Conservation (phyloP, 1,140 invertebrate genomes). For the Latrodectus geometricus region DNA sequence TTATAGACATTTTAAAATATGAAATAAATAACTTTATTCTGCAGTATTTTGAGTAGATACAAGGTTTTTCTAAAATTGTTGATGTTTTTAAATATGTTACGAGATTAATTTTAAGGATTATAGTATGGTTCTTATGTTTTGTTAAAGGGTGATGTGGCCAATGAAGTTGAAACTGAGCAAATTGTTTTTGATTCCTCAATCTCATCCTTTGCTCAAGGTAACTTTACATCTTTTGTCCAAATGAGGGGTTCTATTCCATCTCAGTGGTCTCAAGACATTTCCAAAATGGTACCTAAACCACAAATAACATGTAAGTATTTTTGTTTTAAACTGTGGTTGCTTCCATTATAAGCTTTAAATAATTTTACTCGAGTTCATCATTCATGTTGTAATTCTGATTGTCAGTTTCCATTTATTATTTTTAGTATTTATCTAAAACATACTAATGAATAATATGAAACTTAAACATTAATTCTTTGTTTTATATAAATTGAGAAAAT, state of each 20-base stretch:
- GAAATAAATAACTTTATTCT: too few species aligned
- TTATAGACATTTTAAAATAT: too few species aligned
- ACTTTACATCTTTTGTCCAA: conserved; percentile 88
- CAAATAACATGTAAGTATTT: conserved; percentile 78
- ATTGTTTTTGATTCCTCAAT: conserved; percentile 91
- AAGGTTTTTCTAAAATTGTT: too few species aligned
- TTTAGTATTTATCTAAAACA: too few species aligned
- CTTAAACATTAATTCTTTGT: too few species aligned
- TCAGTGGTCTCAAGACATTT: conserved; percentile 96
- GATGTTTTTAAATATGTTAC: too few species aligned
- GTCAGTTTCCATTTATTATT: too few species aligned
- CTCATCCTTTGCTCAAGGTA: conserved; percentile 79
- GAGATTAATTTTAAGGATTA: too few species aligned
- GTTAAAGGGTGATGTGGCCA: conserved; percentile 90
- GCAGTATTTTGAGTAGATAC: too few species aligned
- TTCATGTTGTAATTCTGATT: too few species aligned
- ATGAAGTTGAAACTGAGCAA: conserved; percentile 99
- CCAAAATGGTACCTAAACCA: conserved; percentile 98
- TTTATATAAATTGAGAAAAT: too few species aligned
- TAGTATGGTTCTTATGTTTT: neutral
- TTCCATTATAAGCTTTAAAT: neutral
- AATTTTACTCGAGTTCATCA: neutral
- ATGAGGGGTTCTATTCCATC: conserved; percentile 94
- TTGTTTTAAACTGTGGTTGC: neutral
- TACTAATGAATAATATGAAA: too few species aligned